These are phyloP conservation scores for Channa striata DNA, from an alignment of 2,797 vertebrate species.

Conservation along the genomic window DNA sequence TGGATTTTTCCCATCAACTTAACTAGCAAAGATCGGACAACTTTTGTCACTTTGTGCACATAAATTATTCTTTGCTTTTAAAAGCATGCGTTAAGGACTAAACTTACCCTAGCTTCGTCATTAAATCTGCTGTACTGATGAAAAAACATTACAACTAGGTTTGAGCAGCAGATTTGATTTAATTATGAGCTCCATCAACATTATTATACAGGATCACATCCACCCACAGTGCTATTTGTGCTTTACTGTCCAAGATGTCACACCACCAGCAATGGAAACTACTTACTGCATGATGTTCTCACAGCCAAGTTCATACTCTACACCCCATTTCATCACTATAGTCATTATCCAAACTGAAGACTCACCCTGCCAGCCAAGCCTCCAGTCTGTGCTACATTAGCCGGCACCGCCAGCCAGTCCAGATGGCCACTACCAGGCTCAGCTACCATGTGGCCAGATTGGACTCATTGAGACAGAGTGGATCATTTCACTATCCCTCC, in stretches of 20 bases:
- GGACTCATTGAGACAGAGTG: slow-evolving; percentile 59
- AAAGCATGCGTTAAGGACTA: slow-evolving; percentile 19
- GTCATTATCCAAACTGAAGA: slow-evolving; percentile 70
- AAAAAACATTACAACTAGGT: slow-evolving; percentile 15
- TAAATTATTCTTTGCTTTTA: slow-evolving; percentile 23
- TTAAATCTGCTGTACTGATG: slow-evolving; percentile 8
- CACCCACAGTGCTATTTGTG: slow-evolving; percentile 30
- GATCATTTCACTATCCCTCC: slow-evolving; percentile 49
- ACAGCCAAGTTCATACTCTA: slow-evolving; percentile 54
- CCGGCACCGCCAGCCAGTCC: slow-evolving; percentile 45
- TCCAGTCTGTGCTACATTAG: slow-evolving; percentile 57
- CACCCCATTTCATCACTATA: slow-evolving; percentile 50
- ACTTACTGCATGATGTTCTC: slow-evolving; percentile 41
- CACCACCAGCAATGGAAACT: slow-evolving; percentile 38
- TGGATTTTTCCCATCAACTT: slow-evolving; percentile 1
- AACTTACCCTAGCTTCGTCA: neutral
- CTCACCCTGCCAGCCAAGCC: slow-evolving; percentile 53
- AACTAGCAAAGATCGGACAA: slow-evolving; percentile 19
- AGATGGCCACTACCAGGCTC: slow-evolving; percentile 63
- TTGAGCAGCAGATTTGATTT: slow-evolving; percentile 30
- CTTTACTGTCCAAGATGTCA: slow-evolving; percentile 38
- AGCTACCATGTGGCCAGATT: slow-evolving; percentile 41
- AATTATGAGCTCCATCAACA: slow-evolving; percentile 42
- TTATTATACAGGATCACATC: slow-evolving; percentile 19
- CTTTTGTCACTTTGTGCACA: slow-evolving; percentile 25